phyloP scores from a whole-genome alignment of 2,888 invertebrate species.

The Encarsia formosa region DNA sequence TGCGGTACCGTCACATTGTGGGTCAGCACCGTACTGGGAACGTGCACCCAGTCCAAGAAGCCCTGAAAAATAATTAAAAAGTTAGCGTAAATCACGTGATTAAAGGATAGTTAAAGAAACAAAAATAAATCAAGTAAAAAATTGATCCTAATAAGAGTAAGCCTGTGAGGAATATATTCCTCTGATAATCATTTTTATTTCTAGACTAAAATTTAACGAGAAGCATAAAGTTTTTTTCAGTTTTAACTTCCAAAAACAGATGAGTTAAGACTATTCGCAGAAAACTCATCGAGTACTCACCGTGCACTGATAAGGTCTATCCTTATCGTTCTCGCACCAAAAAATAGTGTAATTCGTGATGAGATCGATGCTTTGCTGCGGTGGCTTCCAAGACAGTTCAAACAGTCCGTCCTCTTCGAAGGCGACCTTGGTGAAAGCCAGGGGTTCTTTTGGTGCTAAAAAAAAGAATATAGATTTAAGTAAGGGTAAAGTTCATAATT shows the following conservation, averaged over 20 bases:
- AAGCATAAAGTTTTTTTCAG: no score
- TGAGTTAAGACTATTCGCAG: not conserved
- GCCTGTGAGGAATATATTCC: no score
- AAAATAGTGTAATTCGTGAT: constrained; percentile 74
- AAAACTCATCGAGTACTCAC: constrained; percentile 35
- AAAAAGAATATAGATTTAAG: no score
- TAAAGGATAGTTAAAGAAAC: no score
- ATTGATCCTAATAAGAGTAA: no score
- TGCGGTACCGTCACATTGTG: constrained; percentile 61
- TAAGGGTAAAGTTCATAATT: no score
- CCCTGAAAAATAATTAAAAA: no score
- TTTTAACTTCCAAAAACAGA: no score
- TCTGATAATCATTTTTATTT: no score
- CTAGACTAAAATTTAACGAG: no score
- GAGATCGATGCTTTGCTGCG: constrained; percentile 49
- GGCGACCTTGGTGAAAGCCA: constrained; percentile 67
- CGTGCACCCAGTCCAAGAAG: constrained; percentile 59
- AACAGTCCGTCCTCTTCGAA: constrained; percentile 69
- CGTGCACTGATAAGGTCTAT: constrained; percentile 58
- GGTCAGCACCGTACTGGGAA: constrained; percentile 53
- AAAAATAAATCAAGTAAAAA: no score
- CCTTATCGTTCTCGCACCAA: constrained; percentile 66
- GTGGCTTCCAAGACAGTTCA: constrained; percentile 71
- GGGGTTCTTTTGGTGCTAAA: constrained; percentile 54
- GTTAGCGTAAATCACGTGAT: no score